These are phyloP conservation scores for Tetanocera ferruginea DNA, from an alignment of 2,888 invertebrate genomes.

Conservation along the genomic window DNA sequence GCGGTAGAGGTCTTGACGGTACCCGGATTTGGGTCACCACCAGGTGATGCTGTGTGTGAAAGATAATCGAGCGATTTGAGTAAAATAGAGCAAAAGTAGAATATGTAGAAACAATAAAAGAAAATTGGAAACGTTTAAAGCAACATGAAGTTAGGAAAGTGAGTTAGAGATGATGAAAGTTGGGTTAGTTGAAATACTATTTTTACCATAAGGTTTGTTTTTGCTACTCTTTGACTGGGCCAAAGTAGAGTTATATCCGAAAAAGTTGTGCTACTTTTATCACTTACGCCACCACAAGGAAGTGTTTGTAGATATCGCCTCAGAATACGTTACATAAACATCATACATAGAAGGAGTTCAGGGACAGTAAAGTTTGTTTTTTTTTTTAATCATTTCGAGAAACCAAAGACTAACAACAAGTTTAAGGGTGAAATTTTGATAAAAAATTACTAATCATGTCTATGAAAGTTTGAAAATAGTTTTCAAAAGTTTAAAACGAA, in stretches of 20 bases:
- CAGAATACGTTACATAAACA: background rate
- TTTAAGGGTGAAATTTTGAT: background rate
- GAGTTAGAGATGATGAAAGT: slow-evolving; percentile 15
- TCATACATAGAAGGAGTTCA: slow-evolving; percentile 1
- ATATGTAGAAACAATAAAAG: background rate
- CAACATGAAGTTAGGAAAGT: slow-evolving; percentile 20
- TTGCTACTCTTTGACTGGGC: background rate
- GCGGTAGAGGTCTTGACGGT: slow-evolving; percentile 74
- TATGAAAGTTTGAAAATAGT: background rate
- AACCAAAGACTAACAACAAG: background rate
- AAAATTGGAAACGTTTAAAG: slow-evolving; percentile 12
- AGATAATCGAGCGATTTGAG: background rate
- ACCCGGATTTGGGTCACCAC: slow-evolving; percentile 54
- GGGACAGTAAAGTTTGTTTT: background rate
- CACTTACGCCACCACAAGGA: slow-evolving; percentile 15
- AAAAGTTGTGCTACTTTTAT: background rate
- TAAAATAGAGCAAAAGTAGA: background rate
- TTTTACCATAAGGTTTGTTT: background rate
- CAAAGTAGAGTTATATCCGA: background rate
- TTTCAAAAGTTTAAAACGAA: background rate
- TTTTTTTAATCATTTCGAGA: background rate
- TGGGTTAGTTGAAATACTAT: background rate
- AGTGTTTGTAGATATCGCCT: background rate
- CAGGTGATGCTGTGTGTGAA: slow-evolving; percentile 58
- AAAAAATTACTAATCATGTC: too few relatives aligned